Conservation (phyloP, 2,888 invertebrate genomes). For the Mesorhabditis spiculigera region DNA sequence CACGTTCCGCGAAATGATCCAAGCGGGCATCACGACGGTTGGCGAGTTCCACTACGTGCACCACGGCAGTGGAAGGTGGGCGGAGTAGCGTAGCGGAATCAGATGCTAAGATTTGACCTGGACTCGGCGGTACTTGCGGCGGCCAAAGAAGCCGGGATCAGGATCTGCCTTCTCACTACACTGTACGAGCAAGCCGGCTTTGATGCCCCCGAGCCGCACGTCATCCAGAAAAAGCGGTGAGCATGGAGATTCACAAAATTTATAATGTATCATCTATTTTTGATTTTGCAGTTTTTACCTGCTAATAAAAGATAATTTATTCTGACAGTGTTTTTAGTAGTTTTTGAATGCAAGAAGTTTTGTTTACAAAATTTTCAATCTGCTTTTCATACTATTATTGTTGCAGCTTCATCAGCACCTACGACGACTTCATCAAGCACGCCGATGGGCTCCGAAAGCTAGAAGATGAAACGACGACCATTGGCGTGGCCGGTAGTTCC, state of each 20-base stretch:
- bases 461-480: constrained; percentile 15
- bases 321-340: too few relatives aligned
- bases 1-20: constrained; percentile 55
- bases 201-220: constrained; percentile 29
- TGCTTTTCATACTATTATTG: neutral
- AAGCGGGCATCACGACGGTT: constrained; percentile 55
- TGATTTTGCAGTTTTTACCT: too few relatives aligned
- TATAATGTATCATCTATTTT: too few relatives aligned
- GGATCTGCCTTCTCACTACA: constrained; percentile 43
- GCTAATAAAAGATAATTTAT: too few relatives aligned
- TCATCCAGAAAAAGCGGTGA: constrained; percentile 29
- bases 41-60: constrained; percentile 58
- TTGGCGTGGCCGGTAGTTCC: constrained; percentile 32
- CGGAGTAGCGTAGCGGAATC: neutral
- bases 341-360: too few relatives aligned
- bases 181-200: constrained; percentile 53
- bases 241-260: neutral
- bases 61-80: constrained; percentile 37
- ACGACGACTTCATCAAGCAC: constrained; percentile 38
- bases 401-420: constrained; percentile 30
- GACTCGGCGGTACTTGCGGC: constrained; percentile 51
- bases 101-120: constrained; percentile 34
- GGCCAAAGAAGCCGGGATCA: constrained; percentile 48
- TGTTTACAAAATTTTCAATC: too few relatives aligned
- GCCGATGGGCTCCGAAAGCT: constrained; percentile 24